Conservation (phyloP, 2,797 vertebrate species). For the Acanthis flammea region DNA sequence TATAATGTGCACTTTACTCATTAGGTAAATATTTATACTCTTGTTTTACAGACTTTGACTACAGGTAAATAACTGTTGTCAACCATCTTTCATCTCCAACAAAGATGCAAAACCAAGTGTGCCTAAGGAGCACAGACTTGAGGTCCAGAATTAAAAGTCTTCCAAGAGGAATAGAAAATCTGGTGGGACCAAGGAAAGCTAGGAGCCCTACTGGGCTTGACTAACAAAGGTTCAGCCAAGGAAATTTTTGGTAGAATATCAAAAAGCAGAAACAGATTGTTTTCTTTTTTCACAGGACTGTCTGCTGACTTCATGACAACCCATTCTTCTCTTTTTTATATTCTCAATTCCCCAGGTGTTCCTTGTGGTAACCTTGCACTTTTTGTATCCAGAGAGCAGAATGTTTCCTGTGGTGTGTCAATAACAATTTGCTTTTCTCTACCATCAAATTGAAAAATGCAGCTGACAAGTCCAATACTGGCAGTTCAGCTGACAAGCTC, state of each 20-base stretch:
- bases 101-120: background rate
- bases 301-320: background rate
- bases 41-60: background rate
- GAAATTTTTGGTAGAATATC: background rate
- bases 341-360: background rate
- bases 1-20: background rate
- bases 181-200: background rate
- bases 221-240: background rate
- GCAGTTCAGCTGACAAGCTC: background rate
- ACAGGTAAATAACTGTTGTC: background rate
- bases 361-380: background rate
- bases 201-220: background rate
- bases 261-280: background rate
- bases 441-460: conserved; percentile 14
- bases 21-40: background rate
- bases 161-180: background rate
- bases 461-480: background rate
- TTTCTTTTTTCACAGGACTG: background rate
- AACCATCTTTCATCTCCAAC: background rate
- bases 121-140: background rate
- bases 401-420: background rate
- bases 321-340: background rate
- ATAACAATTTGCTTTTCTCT: conserved; percentile 46
- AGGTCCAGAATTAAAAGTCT: background rate
- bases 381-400: background rate